Conservation (phyloP, 2,888 invertebrate genomes). For the Drosophila hawaiiensis region DNA sequence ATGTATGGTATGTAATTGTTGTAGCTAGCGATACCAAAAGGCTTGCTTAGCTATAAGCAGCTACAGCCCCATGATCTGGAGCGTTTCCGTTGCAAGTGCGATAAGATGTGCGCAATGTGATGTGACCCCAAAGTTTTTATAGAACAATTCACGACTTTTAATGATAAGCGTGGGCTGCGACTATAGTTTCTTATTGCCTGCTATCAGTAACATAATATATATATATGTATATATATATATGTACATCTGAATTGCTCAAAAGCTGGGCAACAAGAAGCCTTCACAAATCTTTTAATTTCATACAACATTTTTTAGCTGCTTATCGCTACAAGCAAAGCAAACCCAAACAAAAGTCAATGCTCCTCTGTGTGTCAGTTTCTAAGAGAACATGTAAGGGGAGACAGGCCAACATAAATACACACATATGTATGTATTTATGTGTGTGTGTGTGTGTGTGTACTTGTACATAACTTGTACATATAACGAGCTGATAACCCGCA, state of each 20-base stretch:
- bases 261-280: conserved; percentile 20
- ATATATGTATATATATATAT: background rate
- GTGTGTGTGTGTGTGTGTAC: conserved; percentile 21
- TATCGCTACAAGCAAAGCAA: conserved; percentile 39
- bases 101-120: conserved; percentile 49
- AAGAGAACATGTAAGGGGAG: conserved; percentile 68
- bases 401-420: conserved; percentile 39
- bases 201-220: conserved; percentile 29
- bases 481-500: conserved; percentile 68
- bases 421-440: conserved; percentile 3
- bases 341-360: conserved; percentile 50
- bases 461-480: conserved; percentile 36
- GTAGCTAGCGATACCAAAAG: conserved; percentile 18
- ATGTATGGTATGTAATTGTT: conserved; percentile 13
- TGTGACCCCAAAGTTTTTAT: conserved; percentile 59
- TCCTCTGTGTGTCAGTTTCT: conserved; percentile 62
- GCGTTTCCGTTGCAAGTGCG: conserved; percentile 72
- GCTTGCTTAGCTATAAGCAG: conserved; percentile 14
- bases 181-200: conserved; percentile 25
- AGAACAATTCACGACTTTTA: conserved; percentile 35
- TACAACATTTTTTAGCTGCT: conserved; percentile 33
- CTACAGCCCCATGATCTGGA: conserved; percentile 18
- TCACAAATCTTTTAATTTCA: conserved; percentile 9
- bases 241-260: conserved; percentile 16
- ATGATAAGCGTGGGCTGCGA: conserved; percentile 54